A percentile compares a stretch with the other conserved stretches of the same genome.
Conservation (phyloP, 2,888 invertebrate genomes). For the Chloromyia formosa region DNA sequence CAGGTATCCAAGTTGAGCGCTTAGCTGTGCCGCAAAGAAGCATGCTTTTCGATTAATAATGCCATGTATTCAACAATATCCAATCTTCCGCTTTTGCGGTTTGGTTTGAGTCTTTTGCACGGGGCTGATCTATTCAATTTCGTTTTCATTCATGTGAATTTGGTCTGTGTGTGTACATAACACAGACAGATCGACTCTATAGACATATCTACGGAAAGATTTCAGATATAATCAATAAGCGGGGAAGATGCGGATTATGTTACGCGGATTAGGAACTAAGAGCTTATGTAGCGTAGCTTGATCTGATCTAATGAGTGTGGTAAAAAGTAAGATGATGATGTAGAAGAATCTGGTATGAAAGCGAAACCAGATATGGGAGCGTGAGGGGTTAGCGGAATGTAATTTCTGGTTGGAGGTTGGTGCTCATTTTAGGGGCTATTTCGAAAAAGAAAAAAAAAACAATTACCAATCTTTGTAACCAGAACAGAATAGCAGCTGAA, state of each 20-base stretch:
- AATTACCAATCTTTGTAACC: too few species aligned
- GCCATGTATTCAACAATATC: too few species aligned
- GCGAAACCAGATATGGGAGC: neutral
- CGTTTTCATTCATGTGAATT: slow-evolving; percentile 35
- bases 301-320: too few species aligned
- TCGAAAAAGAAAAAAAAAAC: too few species aligned
- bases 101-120: neutral
- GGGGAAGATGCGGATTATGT: slow-evolving; percentile 11
- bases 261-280: slow-evolving; percentile 14
- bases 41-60: too few species aligned
- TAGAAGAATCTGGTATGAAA: neutral
- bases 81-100: slow-evolving; percentile 35
- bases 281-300: neutral
- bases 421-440: too few species aligned
- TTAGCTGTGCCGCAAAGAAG: neutral
- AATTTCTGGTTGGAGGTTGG: too few species aligned
- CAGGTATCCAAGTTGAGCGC: neutral
- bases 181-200: too few species aligned
- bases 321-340: neutral
- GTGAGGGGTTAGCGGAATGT: too few species aligned
- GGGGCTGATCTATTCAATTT: slow-evolving; percentile 22
- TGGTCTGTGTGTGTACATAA: neutral
- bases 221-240: slow-evolving; percentile 2
- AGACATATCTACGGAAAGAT: slow-evolving; percentile 3
- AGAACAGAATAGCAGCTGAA: too few species aligned